Base-by-base conservation (phyloP, 1,140 invertebrate species). In the Heliothis virescens region DNA sequence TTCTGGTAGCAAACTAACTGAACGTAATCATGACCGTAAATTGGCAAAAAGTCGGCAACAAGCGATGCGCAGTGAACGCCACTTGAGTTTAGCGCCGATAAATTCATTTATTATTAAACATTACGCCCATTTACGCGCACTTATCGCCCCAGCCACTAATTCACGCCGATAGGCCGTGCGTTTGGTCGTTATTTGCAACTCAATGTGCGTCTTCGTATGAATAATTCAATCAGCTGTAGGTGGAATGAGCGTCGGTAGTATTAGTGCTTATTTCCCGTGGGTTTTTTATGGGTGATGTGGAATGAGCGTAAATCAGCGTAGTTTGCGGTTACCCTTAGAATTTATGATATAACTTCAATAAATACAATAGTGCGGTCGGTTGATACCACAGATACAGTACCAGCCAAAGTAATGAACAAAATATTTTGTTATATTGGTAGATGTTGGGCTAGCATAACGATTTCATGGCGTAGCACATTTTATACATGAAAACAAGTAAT, bases 161-260 rank as follows among this genome's bases (percentile, higher is more conserved):
- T 75, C 72, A 62, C 16, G 29, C 55, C 55, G 34, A 73, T 73
- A 47, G 55, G 34, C 63, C 10, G 69, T 73, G 67, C 67, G 55
- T 73, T 59, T 21, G 71, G 72, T 59, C 41, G 47, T 60, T 75
- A 75, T 62, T 75, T 26, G 72, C 57, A 62, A 62, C 60, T 79
- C 75, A 73, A 75, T 67, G 81, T 78, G 50, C 78, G 59, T 52
- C 47, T 78, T 55, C 13, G 26, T 71, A 75, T 84, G 79, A 84
- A 84, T 84, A 79, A 82, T 84, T 80, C 77, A 84, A 82, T 55
- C 29, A 13, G 55, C 34, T 48, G 41, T 12, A 34, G 53, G n/a
- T 59, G 71, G 55, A 34, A 73, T 59, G 55, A 59, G 16, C n/a
- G 59, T 34, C 10, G 29, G 52, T 73, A 57, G 41, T 73, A 7